These are phyloP conservation scores for Pitta sordida DNA, from an alignment of 2,113 vertebrate genomes.

Conservation along the genomic window DNA sequence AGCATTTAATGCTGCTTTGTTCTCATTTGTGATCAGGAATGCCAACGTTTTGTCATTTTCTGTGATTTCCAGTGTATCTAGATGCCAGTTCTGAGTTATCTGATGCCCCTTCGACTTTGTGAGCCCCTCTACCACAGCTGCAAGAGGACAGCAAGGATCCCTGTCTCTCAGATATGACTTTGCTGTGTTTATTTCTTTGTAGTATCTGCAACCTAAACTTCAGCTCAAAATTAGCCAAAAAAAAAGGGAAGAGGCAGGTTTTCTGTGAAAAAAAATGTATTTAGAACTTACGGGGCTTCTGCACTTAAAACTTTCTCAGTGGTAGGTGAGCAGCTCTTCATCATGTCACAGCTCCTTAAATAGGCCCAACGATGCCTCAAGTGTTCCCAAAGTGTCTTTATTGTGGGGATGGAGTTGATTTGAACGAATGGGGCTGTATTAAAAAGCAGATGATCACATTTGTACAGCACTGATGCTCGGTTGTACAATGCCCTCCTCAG, in stretches of 20 bases:
- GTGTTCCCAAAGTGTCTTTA: rapidly evolving
- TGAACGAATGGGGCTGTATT: neutral
- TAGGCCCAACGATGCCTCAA: neutral
- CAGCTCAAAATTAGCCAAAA: neutral
- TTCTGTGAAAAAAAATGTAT: neutral
- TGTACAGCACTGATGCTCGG: rapidly evolving
- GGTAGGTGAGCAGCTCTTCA: neutral
- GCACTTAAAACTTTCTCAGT: neutral
- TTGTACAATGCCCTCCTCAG: rapidly evolving
- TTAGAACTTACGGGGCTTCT: neutral
- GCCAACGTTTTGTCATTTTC: neutral
- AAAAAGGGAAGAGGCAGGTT: neutral
- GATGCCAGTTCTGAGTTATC: neutral
- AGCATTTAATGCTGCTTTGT: neutral
- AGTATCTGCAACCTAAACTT: neutral
- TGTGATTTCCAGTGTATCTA: neutral
- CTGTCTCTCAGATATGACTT: rapidly evolving
- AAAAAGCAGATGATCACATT: neutral
- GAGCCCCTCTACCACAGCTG: neutral
- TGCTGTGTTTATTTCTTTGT: neutral
- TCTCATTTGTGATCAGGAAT: neutral
- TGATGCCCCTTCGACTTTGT: neutral
- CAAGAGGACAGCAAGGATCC: neutral
- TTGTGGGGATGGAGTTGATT: rapidly evolving
- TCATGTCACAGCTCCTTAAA: neutral